These are phyloP conservation scores for Crambe crambe DNA, from an alignment of 37 sponge, comb jelly and placozoan genomes.

Conservation along the genomic window DNA sequence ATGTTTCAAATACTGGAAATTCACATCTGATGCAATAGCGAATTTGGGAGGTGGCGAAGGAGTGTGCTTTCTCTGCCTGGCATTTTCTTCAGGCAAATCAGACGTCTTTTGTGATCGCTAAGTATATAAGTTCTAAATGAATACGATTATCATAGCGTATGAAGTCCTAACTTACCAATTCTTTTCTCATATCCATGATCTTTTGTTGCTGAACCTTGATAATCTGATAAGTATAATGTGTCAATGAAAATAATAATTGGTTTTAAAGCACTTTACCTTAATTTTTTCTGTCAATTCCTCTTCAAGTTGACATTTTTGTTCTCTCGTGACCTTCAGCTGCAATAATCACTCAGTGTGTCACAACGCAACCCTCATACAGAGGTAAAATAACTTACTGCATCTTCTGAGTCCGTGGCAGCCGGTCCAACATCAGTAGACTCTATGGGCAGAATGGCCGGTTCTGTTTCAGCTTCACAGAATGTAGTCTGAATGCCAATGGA, in stretches of 20 bases:
- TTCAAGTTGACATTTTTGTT: conserved; percentile 21
- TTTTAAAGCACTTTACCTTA: no score
- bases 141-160: background rate
- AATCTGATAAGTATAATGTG: conserved; percentile 17
- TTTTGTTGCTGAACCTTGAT: conserved; percentile 76
- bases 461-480: background rate
- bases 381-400: conserved; percentile 18
- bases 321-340: conserved; percentile 29
- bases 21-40: conserved; percentile 40
- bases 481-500: conserved; percentile 3
- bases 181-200: conserved; percentile 77
- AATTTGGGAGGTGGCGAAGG: conserved; percentile 9
- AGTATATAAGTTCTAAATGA: background rate
- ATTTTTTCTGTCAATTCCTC: conserved; percentile 59
- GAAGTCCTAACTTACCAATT: conserved; percentile 48
- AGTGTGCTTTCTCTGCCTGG: background rate
- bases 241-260: no score
- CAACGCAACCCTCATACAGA: background rate
- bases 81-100: background rate
- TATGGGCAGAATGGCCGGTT: conserved; percentile 15
- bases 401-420: conserved; percentile 22
- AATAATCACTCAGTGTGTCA: background rate
- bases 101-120: background rate
- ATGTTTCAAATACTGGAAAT: conserved; percentile 77
- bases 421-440: background rate